Base-by-base conservation (phyloP, 2,113 vertebrate genomes). In the Seriola quinqueradiata region DNA sequence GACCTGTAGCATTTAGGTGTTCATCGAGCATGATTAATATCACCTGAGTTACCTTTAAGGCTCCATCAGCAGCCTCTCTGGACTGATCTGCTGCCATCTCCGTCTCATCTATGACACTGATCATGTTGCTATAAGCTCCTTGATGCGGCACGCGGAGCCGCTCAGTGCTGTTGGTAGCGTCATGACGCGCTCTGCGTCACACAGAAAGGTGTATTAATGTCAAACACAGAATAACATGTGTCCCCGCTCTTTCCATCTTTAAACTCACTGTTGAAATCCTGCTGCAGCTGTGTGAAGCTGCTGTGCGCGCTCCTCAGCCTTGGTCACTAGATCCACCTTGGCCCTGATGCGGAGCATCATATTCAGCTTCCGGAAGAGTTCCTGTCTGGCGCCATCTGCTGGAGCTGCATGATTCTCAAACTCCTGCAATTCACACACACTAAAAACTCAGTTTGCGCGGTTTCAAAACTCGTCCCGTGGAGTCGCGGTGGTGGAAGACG, bases 81-180 rank as follows among this genome's bases (percentile, higher is more conserved):
- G 96, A 96, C 77, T 93, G 93, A 78, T 92, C 94, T 25, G 97
- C 96, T 0, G 95, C 96, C 8, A 90, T 92, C 74, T 97, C 96
- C 0, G 95, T 96, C 0, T 93, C 94, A 75, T 95, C 93, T 70
- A 96, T 91, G 58, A 93, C 92, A 0, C 86, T 90, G 28, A 95
- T 93, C 46, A 97, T 95, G 55, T 81, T 92, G 66, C 94, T 93
- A 10, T 96, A 94, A 60, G 91, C 92, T 2, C 87, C 94, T 54
- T 88, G 90, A 9, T 89, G 93, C 34, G 94, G 93, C 42, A 96
- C 91, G 65, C 92, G 88, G 28, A 92, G 92, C 16, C 94, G 92
- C 77, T 95, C 61, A 48, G 95, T 92, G 0, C 91, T 90, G 23
- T 91, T 94, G 50, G 92, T 95, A 42, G 87, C 50, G 6, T 93